A percentile compares a stretch with the other conserved stretches of the same genome.
Conservation (phyloP, 2,113 vertebrate genomes). For the Dendrocopos noguchii region DNA sequence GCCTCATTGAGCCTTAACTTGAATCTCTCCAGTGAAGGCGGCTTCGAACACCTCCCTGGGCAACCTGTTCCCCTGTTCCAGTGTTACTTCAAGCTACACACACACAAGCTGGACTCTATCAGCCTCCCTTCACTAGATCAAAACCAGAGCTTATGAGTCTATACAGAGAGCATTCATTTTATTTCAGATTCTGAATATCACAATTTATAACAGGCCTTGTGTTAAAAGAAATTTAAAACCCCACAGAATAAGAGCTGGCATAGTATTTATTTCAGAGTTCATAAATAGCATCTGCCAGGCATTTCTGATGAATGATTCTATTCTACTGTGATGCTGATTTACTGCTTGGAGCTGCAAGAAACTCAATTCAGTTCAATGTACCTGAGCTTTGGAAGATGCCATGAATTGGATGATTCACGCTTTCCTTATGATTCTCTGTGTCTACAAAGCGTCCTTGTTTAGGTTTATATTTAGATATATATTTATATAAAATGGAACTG, state of each 20-base stretch:
- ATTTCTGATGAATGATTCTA: not conserved
- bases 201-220: not conserved
- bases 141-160: not conserved
- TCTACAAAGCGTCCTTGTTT: not conserved
- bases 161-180: not conserved
- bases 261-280: not conserved
- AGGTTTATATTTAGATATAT: not conserved
- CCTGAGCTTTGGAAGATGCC: not conserved
- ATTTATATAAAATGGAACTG: not conserved
- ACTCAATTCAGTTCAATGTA: not conserved
- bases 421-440: not conserved
- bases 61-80: too few relatives aligned
- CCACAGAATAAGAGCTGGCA: not conserved
- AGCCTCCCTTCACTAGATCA: not conserved
- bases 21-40: too few relatives aligned
- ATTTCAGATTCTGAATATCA: not conserved
- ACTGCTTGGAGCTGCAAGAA: not conserved
- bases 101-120: not conserved
- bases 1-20: too few relatives aligned
- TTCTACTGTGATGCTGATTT: not conserved
- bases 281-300: not conserved
- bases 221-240: not conserved
- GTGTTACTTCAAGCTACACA: too few relatives aligned
- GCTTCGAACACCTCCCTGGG: too few relatives aligned
- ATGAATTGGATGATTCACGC: not conserved